Evolutionary conservation across 2,113 vertebrate genomes (phyloP).

Genomic region (Centropus bengalensis): DNA sequence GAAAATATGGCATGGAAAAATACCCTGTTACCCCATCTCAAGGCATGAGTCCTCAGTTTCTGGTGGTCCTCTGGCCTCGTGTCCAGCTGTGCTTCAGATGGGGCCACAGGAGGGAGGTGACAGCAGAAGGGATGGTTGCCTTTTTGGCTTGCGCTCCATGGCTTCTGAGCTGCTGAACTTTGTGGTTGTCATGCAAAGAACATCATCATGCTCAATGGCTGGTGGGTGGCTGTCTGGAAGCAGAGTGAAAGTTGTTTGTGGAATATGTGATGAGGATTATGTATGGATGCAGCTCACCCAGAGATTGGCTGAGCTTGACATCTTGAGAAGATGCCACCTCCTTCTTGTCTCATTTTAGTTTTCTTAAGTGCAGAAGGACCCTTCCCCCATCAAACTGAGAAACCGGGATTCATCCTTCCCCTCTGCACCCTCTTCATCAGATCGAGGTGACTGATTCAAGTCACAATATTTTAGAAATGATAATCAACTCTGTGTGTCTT

Average conservation of each 20-base stretch:
- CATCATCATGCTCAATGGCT: neutral
- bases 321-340: neutral
- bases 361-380: neutral
- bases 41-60: neutral
- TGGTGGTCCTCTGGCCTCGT: neutral
- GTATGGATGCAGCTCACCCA: neutral
- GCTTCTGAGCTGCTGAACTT: neutral
- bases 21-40: neutral
- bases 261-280: slow-evolving; percentile 5
- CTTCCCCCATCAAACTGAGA: neutral
- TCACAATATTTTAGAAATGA: neutral
- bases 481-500: neutral
- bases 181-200: neutral
- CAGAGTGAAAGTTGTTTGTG: neutral
- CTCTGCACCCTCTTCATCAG: neutral
- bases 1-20: neutral
- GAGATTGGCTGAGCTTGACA: neutral
- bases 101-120: neutral
- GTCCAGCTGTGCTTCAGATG: no score
- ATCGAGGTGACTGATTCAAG: neutral
- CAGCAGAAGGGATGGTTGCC: neutral
- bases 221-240: slow-evolving; percentile 15
- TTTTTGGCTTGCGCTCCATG: neutral
- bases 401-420: neutral
- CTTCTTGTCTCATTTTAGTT: neutral